A percentile compares a stretch with the other conserved stretches of the same genome.
phyloP scores from a whole-genome alignment of 2,888 invertebrate species.

The Caenorhabditis zanzibari region DNA sequence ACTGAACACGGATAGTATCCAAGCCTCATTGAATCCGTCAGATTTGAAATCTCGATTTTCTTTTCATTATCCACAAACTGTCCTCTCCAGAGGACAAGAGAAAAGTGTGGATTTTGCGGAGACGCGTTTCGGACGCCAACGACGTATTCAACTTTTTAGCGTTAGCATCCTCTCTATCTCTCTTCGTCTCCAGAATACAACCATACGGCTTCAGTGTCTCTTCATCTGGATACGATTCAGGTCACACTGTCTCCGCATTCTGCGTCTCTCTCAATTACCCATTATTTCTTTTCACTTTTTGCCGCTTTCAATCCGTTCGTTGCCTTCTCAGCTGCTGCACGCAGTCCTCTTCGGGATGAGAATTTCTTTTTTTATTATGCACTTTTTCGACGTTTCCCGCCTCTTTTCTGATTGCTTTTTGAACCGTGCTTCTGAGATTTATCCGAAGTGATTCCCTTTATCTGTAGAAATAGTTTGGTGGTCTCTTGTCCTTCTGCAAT shows the following conservation, averaged over 20 bases:
- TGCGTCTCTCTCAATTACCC: conserved; percentile 36
- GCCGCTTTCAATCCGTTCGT: conserved; percentile 40
- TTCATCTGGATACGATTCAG: conserved; percentile 56
- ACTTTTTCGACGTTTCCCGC: conserved; percentile 15
- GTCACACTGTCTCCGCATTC: conserved; percentile 54
- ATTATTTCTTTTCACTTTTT: conserved; percentile 21
- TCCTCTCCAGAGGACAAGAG: conserved; percentile 25
- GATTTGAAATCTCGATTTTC: neutral
- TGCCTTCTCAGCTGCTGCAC: conserved; percentile 62
- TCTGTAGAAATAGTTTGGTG: conserved; percentile 3
- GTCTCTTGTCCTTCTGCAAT: conserved; percentile 11
- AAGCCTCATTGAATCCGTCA: conserved; percentile 15
- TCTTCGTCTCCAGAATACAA: conserved; percentile 15
- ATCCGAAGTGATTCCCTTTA: neutral
- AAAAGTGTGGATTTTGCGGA: conserved; percentile 19
- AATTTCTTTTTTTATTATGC: conserved; percentile 28
- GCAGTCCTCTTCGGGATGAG: conserved; percentile 34
- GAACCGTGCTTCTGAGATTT: conserved; percentile 20
- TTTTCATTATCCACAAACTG: neutral
- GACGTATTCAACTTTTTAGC: conserved; percentile 60
- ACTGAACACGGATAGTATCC: neutral
- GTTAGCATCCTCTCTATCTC: conserved; percentile 20
- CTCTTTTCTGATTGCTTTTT: conserved; percentile 6
- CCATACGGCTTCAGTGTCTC: conserved; percentile 11
- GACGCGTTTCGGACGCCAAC: conserved; percentile 18